These are phyloP conservation scores for Chrysaora quinquecirrha DNA, from an alignment of 30 jellyfish, hydroid and myxozoan species.

Conservation along the genomic window DNA sequence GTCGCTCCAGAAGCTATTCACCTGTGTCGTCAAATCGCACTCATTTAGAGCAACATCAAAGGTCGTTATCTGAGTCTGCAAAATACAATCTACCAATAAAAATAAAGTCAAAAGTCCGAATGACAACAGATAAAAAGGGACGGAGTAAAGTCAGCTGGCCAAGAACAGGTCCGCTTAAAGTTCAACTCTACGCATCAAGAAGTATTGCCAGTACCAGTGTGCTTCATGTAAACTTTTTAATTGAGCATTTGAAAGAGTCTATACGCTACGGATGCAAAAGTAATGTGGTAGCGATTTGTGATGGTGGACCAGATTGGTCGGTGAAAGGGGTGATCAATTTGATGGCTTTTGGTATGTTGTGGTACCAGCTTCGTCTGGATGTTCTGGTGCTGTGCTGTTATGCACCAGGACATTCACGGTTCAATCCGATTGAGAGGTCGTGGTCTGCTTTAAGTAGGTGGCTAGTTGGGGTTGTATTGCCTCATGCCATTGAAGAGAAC, in stretches of 20 bases:
- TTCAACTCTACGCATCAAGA: conserved; percentile 2
- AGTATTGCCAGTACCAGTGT: conserved; percentile 3
- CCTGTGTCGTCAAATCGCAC: no score
- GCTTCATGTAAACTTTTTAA: neutral
- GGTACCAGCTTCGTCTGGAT: conserved; percentile 1
- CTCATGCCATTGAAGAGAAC: neutral
- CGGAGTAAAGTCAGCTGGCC: conserved; percentile 3
- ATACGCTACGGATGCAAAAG: neutral
- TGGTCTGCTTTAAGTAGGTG: no score
- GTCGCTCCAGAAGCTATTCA: no score
- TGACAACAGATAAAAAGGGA: no score
- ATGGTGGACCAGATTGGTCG: conserved; percentile 4
- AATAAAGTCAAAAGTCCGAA: no score
- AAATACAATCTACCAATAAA: no score
- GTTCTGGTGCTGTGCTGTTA: neutral
- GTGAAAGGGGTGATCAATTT: no score
- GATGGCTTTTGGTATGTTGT: no score
- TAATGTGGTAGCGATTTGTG: neutral
- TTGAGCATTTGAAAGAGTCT: neutral
- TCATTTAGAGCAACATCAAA: no score
- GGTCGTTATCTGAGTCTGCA: no score
- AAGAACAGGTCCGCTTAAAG: conserved; percentile 11
- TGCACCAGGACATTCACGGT: conserved; percentile 30
- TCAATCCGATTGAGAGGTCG: conserved; percentile 12
- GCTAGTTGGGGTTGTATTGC: no score